These are phyloP conservation scores for human DNA, from an alignment of 2,113 vertebrate species.

Conservation along the genomic window GRCh38 chr11:56812001-56812500, in stretches of 20 bases:
- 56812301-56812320: slow-evolving; percentile 14
- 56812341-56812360: not conserved
- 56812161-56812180: not conserved
- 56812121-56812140: not conserved
- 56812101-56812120: not conserved
- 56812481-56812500: not conserved
- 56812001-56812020: not conserved
- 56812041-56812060: not conserved
- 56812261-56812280: slow-evolving; percentile 12
- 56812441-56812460: slow-evolving; percentile 9
- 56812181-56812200: not conserved
- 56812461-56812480: not conserved
- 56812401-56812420: slow-evolving; percentile 26
- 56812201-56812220: not conserved
- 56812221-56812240: not conserved
- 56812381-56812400: slow-evolving; percentile 20
- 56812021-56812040: not conserved
- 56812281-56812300: not conserved
- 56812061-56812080: not conserved
- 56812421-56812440: not conserved
- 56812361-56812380: slow-evolving; percentile 29
- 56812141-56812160: not conserved
- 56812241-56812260: not conserved
- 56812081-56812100: not conserved
- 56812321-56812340: not conserved